A percentile compares a stretch with the other conserved stretches of the same genome.
These are phyloP conservation scores for Agonopterix heracliana DNA, from an alignment of 2,888 invertebrate genomes.

Conservation along the genomic window DNA sequence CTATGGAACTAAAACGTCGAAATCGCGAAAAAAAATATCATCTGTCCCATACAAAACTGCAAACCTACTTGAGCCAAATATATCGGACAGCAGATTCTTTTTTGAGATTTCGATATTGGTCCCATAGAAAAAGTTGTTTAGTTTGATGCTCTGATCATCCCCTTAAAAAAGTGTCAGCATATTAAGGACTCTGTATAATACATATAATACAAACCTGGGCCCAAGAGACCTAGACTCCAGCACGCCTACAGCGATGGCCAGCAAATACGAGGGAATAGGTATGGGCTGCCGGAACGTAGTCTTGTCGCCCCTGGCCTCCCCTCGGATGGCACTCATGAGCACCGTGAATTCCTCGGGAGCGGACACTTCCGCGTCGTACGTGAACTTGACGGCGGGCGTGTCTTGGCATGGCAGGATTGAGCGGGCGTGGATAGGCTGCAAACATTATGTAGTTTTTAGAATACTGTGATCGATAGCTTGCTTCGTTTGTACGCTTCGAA, in stretches of 20 bases:
- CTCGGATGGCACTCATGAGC: slow-evolving; percentile 90
- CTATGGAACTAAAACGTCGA: too few relatives aligned
- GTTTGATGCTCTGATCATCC: too few relatives aligned
- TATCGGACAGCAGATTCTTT: too few relatives aligned
- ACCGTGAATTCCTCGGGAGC: slow-evolving; percentile 86
- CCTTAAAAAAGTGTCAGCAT: too few relatives aligned
- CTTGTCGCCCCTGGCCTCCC: slow-evolving; percentile 58
- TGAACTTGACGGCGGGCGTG: slow-evolving; percentile 91
- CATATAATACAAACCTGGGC: slow-evolving; percentile 63
- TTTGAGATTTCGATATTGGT: too few relatives aligned
- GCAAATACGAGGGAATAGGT: slow-evolving; percentile 91
- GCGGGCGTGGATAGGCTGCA: slow-evolving; percentile 89
- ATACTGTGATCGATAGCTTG: too few relatives aligned
- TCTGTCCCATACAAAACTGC: too few relatives aligned
- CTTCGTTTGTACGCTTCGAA: too few relatives aligned
- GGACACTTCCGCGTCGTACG: slow-evolving; percentile 84
- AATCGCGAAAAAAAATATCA: too few relatives aligned
- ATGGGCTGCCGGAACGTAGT: slow-evolving; percentile 84
- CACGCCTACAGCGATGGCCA: slow-evolving; percentile 92
- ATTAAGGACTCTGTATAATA: too few relatives aligned
- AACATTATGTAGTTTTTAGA: background rate
- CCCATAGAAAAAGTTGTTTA: too few relatives aligned
- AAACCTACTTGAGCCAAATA: too few relatives aligned
- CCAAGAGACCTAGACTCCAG: slow-evolving; percentile 85
- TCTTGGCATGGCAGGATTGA: slow-evolving; percentile 95